phyloP scores from a whole-genome alignment of 2,113 vertebrate species.

The Hemiprocne comata region DNA sequence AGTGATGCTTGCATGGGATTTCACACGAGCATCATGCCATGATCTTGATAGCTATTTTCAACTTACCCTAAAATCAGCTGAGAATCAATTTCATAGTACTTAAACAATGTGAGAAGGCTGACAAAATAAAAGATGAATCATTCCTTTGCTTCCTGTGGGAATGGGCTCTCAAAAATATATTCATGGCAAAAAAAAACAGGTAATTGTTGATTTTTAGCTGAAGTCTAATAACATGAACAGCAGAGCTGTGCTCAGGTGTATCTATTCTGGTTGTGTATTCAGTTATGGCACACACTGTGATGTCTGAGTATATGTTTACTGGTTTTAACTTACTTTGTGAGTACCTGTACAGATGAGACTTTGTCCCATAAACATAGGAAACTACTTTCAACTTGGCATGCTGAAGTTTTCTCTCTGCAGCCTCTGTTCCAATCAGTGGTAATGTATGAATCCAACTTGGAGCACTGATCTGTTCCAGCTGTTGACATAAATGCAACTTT shows the following conservation, averaged over 20 bases:
- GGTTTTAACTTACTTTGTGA: not conserved
- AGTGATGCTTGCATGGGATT: not conserved
- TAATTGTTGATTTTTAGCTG: not conserved
- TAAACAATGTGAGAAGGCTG: not conserved
- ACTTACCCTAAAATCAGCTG: not conserved
- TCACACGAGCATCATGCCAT: not conserved
- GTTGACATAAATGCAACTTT: slow-evolving; percentile 43
- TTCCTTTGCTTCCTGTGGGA: not conserved
- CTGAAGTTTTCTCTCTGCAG: not conserved
- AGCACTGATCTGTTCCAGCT: slow-evolving; percentile 61
- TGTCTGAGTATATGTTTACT: not conserved
- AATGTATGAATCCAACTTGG: slow-evolving; percentile 29
- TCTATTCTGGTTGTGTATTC: not conserved
- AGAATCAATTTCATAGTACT: not conserved
- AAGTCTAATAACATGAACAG: not conserved
- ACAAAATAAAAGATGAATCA: not conserved
- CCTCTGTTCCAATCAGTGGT: slow-evolving; percentile 8
- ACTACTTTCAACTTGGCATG: slow-evolving; percentile 36
- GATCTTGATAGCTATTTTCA: not conserved
- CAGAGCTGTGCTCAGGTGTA: not conserved
- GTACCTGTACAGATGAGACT: slow-evolving; percentile 50
- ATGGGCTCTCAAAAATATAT: not conserved
- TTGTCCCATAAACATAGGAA: slow-evolving; percentile 42
- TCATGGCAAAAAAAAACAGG: not conserved
- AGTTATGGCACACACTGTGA: not conserved